Evolutionary conservation across 2,113 vertebrate species (phyloP), one percentile per base, ranked within the genome.

Genomic region (Elephas maximus): DNA sequence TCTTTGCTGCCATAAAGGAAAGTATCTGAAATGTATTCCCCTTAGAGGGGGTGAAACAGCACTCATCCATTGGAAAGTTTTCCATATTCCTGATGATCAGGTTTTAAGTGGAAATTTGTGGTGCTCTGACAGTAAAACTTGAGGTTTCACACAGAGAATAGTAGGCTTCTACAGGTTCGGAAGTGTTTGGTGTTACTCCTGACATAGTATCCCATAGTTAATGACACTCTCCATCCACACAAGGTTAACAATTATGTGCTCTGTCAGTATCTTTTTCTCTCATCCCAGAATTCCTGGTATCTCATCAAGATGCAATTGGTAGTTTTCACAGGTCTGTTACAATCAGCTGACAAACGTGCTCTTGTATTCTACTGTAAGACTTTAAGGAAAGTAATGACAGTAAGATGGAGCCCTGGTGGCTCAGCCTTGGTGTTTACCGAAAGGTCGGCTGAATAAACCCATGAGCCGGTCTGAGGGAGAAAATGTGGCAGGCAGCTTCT

Each of bases 391-490:
- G 0, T 33, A n/a, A 88, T 23, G 5, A 15, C 4, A 65, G 17
- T 18, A n/a, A 14, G 20, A 73, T 9, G 33, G 33, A 37, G 7
- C 71, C n/a, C n/a, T 20, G n/a, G 2, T n/a, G 6, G 7, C 17
- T n/a, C n/a, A 37, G 18, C 17, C 41, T 8, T 8, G 4, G 17
- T 71, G 11, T 17, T 6, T 41, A 73, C 17, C 20, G 1, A 17
- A 18, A 37, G 2, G 20, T 37, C 3, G 2, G 6, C 7, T 0
- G 17, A 6, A 21, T 6, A 9, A 73, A 20, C 17, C 15, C 71
- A 71, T 14, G 5, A 15, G 33, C 24, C 8, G 26, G 28, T 69
- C 10, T 33, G 65, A 3, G 15, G 10, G 30, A 69, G 65, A 69
- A 69, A 69, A 33, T 69, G 14, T 69, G 14, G 26, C 65, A 67